Evolutionary conservation across 2,888 invertebrate species (phyloP).

Genomic region (Chrysolina haemoptera): DNA sequence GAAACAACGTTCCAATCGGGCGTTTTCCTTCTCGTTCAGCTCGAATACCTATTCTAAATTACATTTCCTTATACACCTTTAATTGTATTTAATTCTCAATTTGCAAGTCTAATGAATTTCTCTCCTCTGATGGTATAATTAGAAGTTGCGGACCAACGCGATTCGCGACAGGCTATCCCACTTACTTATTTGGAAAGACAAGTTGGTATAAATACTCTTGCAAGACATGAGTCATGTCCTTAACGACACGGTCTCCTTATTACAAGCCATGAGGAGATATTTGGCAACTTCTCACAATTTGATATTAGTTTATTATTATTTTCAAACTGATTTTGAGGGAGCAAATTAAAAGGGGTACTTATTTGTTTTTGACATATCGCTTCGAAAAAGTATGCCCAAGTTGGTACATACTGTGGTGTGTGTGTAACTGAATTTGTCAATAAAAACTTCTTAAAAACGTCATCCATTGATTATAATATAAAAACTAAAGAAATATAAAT

Average conservation of each 20-base stretch:
- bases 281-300: background rate
- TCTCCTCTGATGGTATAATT: constrained; percentile 57
- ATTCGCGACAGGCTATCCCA: constrained; percentile 55
- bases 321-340: no score
- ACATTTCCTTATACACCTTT: constrained; percentile 54
- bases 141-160: constrained; percentile 54
- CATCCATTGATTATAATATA: no score
- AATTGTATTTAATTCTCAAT: constrained; percentile 54
- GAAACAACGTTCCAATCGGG: constrained; percentile 18
- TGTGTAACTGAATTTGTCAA: no score
- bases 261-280: background rate
- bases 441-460: no score
- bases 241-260: constrained; percentile 24
- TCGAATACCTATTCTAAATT: constrained; percentile 44
- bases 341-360: no score
- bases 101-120: constrained; percentile 57
- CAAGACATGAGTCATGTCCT: constrained; percentile 55
- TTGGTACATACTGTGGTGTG: no score
- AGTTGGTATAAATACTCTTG: constrained; percentile 58
- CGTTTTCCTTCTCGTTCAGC: constrained; percentile 12
- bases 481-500: no score
- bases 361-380: no score
- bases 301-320: background rate
- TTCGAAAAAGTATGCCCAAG: no score
- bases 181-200: constrained; percentile 61